Percentiles rank a stretch among this genome's conserved stretches.
Evolutionary conservation across 2,888 invertebrate genomes (phyloP).

Genomic region (Heliconius aoede): DNA sequence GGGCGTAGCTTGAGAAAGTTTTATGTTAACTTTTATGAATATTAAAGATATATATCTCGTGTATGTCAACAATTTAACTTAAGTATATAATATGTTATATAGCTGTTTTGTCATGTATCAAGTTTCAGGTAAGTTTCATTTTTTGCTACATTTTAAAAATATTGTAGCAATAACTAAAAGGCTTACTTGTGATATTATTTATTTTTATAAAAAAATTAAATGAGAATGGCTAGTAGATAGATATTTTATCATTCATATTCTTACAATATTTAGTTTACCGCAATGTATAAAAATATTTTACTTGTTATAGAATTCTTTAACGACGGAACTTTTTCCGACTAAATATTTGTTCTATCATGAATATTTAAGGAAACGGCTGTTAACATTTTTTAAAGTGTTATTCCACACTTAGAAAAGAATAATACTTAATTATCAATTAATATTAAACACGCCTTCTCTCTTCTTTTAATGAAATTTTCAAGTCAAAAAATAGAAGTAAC

Average conservation of each 20-base stretch:
- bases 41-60: conserved; percentile 11
- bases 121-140: no score
- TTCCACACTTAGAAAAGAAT: no score
- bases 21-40: conserved; percentile 10
- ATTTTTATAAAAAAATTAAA: no score
- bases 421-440: neutral
- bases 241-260: no score
- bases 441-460: neutral
- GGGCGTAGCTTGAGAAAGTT: conserved; percentile 23
- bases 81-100: neutral
- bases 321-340: neutral
- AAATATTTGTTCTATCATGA: neutral
- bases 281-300: no score
- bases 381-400: neutral
- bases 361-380: neutral
- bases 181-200: no score
- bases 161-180: no score
- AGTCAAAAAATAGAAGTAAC: neutral
- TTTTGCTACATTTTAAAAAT: no score
- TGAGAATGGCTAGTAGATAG: no score
- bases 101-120: no score
- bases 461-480: neutral
- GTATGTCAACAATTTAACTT: neutral
- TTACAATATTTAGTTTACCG: no score
- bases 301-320: no score